A percentile compares a stretch with the other conserved stretches of the same genome.
Conservation (phyloP, 2,888 invertebrate species). For the Drosophila limbata region DNA sequence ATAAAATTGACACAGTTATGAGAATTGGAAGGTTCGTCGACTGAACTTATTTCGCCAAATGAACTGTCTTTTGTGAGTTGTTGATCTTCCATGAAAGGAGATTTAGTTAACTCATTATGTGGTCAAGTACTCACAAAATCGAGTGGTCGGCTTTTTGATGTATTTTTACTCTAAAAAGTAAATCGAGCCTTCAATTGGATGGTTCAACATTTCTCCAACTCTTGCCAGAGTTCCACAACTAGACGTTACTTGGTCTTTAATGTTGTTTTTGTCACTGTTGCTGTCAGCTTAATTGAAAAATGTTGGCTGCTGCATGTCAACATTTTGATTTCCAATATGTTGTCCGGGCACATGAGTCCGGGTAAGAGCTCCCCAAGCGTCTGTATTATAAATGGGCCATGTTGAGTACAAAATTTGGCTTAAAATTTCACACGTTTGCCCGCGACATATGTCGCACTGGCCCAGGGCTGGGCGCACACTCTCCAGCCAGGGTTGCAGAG, state of each 20-base stretch:
- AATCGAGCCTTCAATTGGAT: background rate
- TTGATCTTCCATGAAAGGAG: no score
- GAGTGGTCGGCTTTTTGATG: no score
- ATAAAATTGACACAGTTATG: no score
- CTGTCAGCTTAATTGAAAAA: constrained; percentile 73
- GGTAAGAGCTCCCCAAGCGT: background rate
- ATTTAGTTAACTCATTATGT: no score
- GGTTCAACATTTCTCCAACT: background rate
- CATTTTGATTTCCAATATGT: constrained; percentile 81
- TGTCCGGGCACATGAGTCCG: constrained; percentile 22
- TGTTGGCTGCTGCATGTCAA: constrained; percentile 72
- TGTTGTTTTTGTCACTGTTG: constrained; percentile 32
- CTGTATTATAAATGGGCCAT: constrained; percentile 53
- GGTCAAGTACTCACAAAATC: no score
- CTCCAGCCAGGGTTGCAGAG: constrained; percentile 2
- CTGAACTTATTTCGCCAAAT: no score
- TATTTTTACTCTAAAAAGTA: no score
- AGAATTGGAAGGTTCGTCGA: no score
- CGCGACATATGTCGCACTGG: constrained; percentile 66
- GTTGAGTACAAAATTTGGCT: constrained; percentile 56
- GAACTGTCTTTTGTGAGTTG: no score
- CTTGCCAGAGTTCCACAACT: constrained; percentile 20
- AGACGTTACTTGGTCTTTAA: constrained; percentile 3
- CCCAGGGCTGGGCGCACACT: constrained; percentile 6
- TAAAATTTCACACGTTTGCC: constrained; percentile 77